phyloP scores from a whole-genome alignment of 2,113 vertebrate genomes.

The Baryphthengus martii region DNA sequence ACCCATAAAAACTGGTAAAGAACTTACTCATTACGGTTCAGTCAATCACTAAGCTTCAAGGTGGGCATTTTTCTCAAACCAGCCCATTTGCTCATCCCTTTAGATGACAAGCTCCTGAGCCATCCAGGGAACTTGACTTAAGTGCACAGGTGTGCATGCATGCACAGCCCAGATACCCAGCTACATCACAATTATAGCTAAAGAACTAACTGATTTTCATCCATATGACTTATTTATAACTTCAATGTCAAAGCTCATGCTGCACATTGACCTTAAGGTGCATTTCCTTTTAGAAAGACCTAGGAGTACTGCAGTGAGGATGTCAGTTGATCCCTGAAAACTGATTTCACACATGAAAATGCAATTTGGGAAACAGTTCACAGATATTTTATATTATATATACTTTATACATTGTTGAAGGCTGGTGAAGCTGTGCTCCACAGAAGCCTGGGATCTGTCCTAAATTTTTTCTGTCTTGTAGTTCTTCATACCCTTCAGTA shows the following conservation, averaged over 20 bases:
- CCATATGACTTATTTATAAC: background rate
- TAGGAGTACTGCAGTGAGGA: background rate
- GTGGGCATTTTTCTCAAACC: background rate
- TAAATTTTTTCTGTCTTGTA: background rate
- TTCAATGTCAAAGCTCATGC: background rate
- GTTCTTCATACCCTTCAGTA: background rate
- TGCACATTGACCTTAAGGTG: background rate
- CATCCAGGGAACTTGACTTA: background rate
- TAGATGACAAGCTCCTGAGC: background rate
- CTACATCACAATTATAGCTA: background rate
- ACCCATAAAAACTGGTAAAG: rapidly evolving
- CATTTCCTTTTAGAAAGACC: background rate
- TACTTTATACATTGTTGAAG: background rate
- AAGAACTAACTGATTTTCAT: background rate
- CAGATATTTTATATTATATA: background rate
- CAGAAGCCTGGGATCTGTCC: background rate
- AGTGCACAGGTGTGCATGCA: background rate
- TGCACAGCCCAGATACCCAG: background rate
- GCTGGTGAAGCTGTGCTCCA: background rate
- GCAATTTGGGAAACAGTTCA: background rate
- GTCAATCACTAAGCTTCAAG: background rate
- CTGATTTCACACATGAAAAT: background rate
- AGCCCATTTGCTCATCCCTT: background rate
- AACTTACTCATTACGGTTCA: background rate
- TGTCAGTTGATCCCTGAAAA: background rate